Evolutionary conservation across 2,888 invertebrate genomes (phyloP), one percentile per base, ranked within the genome.

Genomic region (Thymelicus sylvestris): DNA sequence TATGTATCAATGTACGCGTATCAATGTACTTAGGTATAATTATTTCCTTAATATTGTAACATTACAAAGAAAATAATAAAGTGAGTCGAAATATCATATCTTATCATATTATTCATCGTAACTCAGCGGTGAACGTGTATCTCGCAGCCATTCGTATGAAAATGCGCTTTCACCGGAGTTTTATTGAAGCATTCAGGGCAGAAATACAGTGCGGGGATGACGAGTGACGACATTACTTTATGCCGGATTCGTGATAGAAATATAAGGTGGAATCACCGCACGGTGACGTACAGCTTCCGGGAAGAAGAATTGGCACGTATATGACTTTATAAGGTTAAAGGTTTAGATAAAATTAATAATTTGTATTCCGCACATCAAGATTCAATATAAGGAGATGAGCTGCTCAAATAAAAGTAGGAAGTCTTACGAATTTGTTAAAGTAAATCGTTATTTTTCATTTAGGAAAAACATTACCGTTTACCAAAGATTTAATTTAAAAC

Each of bases 151-250:
- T 77, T 76, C 75, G 70, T 67, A 86, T 86, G 86, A 80, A 84
- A 86, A 87, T 85, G 76, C 71, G 68, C 67, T 73, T 67, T 74
- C 72, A 71, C 75, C 71, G 75, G 64, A 74, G 79, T 76, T 78
- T 83, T 84, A 83, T 85, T 80, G 84, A 79, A 80, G 79, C 80
- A 76, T 80, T 81, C 74, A 73, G 59, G 66, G 65, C 44, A 65
- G 73, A 74, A 62, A 59, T 66, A 73, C 73, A 71, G 47, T 44
- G 59, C 71, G 63, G 52, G 70, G 61, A 66, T 65, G 70, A 66
- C 62, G 71, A 52, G 63, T 65, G 70, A 66, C 62, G 71, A 52
- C 73, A 74, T 73, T 72, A 72, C 67, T 74, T 75, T 75, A 75
- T 75, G 74, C 47, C 67, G 59, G 71, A 63, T 24, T 65, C 69